These are phyloP conservation scores for Fregetta grallaria DNA, from an alignment of 2,113 vertebrate genomes.

Conservation along the genomic window DNA sequence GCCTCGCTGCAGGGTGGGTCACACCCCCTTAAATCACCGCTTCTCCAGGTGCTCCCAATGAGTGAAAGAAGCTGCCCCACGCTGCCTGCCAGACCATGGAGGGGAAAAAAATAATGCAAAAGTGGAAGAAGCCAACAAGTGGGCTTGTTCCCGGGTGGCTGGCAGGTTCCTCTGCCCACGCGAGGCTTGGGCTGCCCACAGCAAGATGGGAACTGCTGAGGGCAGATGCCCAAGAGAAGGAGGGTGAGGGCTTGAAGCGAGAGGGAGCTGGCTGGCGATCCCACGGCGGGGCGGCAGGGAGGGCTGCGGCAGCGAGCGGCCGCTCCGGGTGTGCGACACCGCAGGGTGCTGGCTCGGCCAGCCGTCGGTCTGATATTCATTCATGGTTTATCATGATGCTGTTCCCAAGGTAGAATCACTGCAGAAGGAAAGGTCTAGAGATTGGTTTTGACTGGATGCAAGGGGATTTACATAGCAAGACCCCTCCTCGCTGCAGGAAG, in stretches of 20 bases:
- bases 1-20: no score
- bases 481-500: neutral
- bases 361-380: rapidly evolving
- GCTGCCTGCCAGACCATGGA: neutral
- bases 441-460: neutral
- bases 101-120: neutral
- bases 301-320: neutral
- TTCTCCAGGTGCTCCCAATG: neutral
- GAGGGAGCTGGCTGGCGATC: neutral
- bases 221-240: neutral
- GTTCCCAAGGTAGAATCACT: neutral
- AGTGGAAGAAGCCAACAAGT: neutral
- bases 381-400: rapidly evolving
- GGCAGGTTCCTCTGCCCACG: neutral
- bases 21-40: neutral
- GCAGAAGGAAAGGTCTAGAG: neutral
- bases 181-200: neutral
- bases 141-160: neutral
- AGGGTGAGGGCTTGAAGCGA: neutral
- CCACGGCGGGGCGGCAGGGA: rapidly evolving
- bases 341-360: neutral
- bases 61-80: neutral
- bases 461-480: neutral
- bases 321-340: rapidly evolving
- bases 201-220: neutral